phyloP scores from a whole-genome alignment of 2,113 vertebrate genomes.

The Pseudorectes ferrugineus region DNA sequence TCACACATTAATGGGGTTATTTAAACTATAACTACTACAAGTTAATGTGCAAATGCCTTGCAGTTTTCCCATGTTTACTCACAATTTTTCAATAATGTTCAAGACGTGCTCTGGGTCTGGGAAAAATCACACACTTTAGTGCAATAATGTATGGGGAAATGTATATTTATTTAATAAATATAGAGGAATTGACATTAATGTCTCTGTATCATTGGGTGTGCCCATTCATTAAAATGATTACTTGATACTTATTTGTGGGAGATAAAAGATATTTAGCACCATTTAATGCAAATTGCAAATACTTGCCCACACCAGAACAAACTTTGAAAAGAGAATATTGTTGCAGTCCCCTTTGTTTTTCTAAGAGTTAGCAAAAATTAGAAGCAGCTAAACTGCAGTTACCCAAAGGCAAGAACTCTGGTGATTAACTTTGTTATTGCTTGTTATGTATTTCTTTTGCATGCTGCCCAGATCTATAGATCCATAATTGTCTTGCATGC shows the following conservation, averaged over 20 bases:
- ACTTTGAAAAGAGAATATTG: constrained; percentile 23
- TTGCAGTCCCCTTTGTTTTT: not conserved
- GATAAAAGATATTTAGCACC: constrained; percentile 11
- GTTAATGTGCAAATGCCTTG: constrained; percentile 43
- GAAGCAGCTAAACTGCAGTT: not conserved
- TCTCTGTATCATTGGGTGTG: not conserved
- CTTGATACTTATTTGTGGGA: constrained; percentile 14
- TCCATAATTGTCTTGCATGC: not conserved
- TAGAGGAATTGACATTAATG: not conserved
- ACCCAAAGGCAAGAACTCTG: not conserved
- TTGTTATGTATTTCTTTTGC: not conserved
- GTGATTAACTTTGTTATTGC: not conserved
- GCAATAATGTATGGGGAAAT: constrained; percentile 40
- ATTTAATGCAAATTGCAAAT: constrained; percentile 60
- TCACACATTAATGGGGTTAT: constrained; percentile 55
- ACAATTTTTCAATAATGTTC: constrained; percentile 24
- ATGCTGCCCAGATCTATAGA: not conserved
- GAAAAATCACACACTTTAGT: constrained; percentile 32
- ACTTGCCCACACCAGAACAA: not conserved
- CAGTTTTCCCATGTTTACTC: constrained; percentile 38
- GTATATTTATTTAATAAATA: constrained; percentile 58
- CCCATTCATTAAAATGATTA: constrained; percentile 59
- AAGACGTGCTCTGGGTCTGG: not conserved
- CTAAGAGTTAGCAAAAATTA: not conserved
- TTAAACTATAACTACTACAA: constrained; percentile 39